phyloP scores from a whole-genome alignment of 2,797 vertebrate species.

The Myoxocephalus aenaeus region DNA sequence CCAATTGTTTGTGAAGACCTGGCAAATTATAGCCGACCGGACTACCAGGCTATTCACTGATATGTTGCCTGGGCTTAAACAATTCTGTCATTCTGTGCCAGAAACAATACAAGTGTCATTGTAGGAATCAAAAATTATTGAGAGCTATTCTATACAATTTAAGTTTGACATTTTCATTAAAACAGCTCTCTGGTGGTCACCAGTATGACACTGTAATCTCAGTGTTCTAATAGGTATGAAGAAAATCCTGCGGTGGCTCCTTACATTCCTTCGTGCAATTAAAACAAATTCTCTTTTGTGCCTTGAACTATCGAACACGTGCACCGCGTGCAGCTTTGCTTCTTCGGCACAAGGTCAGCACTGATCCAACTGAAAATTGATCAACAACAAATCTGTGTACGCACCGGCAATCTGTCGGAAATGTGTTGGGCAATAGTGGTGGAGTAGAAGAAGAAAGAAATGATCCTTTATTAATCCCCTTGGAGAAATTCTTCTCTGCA shows the following conservation, averaged over 20 bases:
- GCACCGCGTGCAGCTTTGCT: background rate
- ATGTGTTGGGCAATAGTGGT: too few relatives aligned
- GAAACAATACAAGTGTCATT: background rate
- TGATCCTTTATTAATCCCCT: background rate
- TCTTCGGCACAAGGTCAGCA: slow-evolving; percentile 7
- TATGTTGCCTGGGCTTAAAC: background rate
- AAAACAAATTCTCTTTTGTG: slow-evolving; percentile 4
- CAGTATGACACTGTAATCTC: slow-evolving; percentile 35
- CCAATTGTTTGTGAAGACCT: slow-evolving; percentile 42
- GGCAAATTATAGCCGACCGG: slow-evolving; percentile 25
- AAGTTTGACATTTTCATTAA: slow-evolving; percentile 7
- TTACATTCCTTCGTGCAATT: slow-evolving; percentile 7
- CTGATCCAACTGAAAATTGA: background rate
- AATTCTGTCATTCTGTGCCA: background rate
- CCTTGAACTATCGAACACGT: background rate
- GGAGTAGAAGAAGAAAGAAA: too few relatives aligned
- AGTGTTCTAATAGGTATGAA: slow-evolving; percentile 37
- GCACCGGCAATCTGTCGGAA: too few relatives aligned
- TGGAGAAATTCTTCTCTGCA: too few relatives aligned
- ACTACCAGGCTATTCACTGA: background rate
- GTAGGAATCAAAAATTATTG: background rate
- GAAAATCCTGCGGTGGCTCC: slow-evolving; percentile 28
- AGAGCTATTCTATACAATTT: slow-evolving; percentile 7
- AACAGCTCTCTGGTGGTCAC: slow-evolving; percentile 31
- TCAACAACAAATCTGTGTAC: background rate